A percentile compares a stretch with the other conserved stretches of the same genome.
phyloP scores from a whole-genome alignment of 2,888 invertebrate genomes.

The Sinopyrophorus schimmeli region DNA sequence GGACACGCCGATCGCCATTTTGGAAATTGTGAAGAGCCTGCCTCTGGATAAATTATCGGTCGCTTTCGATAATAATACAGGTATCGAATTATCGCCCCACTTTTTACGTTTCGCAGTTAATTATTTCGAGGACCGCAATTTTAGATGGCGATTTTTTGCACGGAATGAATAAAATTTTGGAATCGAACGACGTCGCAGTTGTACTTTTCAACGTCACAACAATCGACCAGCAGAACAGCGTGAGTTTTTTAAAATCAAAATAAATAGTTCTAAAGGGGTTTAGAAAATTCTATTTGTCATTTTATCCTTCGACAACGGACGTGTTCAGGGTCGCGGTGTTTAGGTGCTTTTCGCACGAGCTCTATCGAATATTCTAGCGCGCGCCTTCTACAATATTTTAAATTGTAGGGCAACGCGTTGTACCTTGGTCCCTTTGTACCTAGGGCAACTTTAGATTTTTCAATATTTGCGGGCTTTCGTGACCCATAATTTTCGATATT shows the following conservation, averaged over 20 bases:
- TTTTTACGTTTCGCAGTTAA: background rate
- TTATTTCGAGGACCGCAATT: background rate
- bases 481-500: too few species aligned
- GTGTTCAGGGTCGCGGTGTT: too few species aligned
- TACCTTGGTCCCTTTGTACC: too few species aligned
- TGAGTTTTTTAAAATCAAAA: slow-evolving; percentile 31
- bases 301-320: too few species aligned
- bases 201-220: slow-evolving; percentile 49
- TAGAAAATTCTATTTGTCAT: too few species aligned
- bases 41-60: slow-evolving; percentile 46
- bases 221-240: slow-evolving; percentile 46
- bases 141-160: slow-evolving; percentile 45
- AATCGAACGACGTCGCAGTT: slow-evolving; percentile 41
- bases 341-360: too few species aligned
- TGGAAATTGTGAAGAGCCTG: slow-evolving; percentile 48
- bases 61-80: slow-evolving; percentile 47
- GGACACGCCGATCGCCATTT: slow-evolving; percentile 46
- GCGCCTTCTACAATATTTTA: too few species aligned
- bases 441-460: too few species aligned
- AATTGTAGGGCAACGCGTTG: too few species aligned
- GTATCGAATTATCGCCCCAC: slow-evolving; percentile 35
- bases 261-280: too few species aligned
- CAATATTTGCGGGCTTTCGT: too few species aligned
- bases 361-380: too few species aligned
- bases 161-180: slow-evolving; percentile 39